Evolutionary conservation across 2,113 vertebrate species (phyloP).

Genomic region (Atractosteus spatula): DNA sequence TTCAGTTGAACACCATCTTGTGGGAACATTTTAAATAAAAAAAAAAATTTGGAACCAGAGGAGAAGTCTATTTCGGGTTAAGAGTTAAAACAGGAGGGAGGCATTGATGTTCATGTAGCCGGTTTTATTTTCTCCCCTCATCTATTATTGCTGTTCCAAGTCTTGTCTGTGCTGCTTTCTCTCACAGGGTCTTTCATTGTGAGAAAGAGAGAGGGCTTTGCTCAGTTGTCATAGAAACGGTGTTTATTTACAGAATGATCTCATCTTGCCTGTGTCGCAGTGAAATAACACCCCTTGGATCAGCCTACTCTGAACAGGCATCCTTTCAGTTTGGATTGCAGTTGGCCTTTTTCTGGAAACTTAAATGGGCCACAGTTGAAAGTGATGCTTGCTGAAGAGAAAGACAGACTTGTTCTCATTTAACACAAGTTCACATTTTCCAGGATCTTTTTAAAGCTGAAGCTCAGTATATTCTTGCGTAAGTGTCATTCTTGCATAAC

Average conservation of each 20-base stretch:
- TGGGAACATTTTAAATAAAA: too few species aligned
- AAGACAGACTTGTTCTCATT: background rate
- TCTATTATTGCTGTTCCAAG: conserved; percentile 7
- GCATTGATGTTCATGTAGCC: background rate
- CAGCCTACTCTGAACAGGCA: conserved; percentile 13
- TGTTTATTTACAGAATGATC: conserved; percentile 48
- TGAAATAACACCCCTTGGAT: conserved; percentile 48
- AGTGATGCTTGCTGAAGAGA: background rate
- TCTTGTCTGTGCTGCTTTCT: background rate
- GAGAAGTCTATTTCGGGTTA: background rate
- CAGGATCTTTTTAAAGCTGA: too few species aligned
- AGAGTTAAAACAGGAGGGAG: background rate
- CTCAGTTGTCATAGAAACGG: conserved; percentile 48
- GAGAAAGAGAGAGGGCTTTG: conserved; percentile 26
- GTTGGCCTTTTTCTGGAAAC: background rate
- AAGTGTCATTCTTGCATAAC: too few species aligned
- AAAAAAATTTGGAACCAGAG: background rate
- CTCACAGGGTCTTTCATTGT: background rate
- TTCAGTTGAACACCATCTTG: too few species aligned
- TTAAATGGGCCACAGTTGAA: background rate
- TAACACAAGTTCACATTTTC: background rate
- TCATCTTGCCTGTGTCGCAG: conserved; percentile 35
- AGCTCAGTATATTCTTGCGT: too few species aligned
- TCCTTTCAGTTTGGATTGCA: background rate
- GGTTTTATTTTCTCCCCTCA: background rate